Evolutionary conservation across 92 coral and sea anemone species (phyloP).

Genomic region (Porites lobata): DNA sequence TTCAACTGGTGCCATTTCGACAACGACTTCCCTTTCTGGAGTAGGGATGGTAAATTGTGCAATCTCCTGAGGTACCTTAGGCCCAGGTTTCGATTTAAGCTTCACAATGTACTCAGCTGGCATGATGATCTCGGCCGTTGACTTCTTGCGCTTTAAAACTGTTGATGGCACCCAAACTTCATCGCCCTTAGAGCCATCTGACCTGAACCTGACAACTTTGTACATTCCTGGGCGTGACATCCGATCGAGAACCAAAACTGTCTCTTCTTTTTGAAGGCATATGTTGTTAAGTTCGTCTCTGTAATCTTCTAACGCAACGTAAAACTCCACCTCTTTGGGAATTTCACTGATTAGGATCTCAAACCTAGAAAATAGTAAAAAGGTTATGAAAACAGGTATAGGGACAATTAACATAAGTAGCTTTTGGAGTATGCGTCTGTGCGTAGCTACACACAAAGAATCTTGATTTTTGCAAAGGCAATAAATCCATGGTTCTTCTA

Average conservation of each 20-base stretch:
- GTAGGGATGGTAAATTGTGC: constrained; percentile 21
- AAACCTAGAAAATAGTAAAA: constrained; percentile 47
- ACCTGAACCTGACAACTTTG: constrained; percentile 77
- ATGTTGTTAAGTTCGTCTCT: constrained; percentile 83
- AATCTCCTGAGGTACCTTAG: constrained; percentile 10
- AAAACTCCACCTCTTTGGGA: constrained; percentile 85
- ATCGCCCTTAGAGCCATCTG: constrained; percentile 87
- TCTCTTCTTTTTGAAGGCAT: constrained; percentile 80
- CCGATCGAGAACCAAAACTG: constrained; percentile 82
- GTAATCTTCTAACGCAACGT: constrained; percentile 81
- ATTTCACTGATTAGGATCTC: constrained; percentile 75
- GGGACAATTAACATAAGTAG: background rate
- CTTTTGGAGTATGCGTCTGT: background rate
- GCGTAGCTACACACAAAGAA: background rate
- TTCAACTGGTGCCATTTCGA: constrained; percentile 23
- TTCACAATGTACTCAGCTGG: constrained; percentile 61
- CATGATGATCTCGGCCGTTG: constrained; percentile 82
- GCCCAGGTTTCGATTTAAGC: constrained; percentile 35
- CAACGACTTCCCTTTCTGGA: constrained; percentile 27
- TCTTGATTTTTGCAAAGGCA: too few relatives aligned
- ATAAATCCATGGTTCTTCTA: too few relatives aligned
- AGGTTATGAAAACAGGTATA: background rate
- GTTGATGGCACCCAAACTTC: constrained; percentile 90
- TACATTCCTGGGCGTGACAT: constrained; percentile 86
- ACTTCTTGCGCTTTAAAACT: constrained; percentile 76